Conservation (phyloP, 2,113 vertebrate species). For the Trogon surrucura region DNA sequence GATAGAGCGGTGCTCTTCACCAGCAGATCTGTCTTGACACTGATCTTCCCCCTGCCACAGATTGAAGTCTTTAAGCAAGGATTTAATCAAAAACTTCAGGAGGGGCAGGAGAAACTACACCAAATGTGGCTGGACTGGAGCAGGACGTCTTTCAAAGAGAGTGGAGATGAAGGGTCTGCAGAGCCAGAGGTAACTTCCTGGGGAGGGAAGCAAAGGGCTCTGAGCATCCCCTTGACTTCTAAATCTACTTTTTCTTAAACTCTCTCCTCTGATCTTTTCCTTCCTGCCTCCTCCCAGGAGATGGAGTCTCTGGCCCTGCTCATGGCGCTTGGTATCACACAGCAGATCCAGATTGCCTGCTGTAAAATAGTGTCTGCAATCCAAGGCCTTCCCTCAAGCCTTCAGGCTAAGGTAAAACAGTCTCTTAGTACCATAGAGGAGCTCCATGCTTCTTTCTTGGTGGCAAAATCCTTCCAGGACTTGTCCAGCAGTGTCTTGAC, state of each 20-base stretch:
- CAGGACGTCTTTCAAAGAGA: constrained; percentile 36
- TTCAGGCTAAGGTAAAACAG: constrained; percentile 80
- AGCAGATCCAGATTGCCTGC: constrained; percentile 80
- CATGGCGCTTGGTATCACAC: constrained; percentile 77
- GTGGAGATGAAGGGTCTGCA: neutral
- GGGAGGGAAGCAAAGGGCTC: neutral
- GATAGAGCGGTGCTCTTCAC: neutral
- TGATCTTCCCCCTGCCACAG: constrained; percentile 2
- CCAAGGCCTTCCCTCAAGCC: constrained; percentile 81
- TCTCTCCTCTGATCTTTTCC: neutral
- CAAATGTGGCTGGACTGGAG: constrained; percentile 86
- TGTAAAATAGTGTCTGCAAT: constrained; percentile 76
- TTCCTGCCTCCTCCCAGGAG: constrained; percentile 14
- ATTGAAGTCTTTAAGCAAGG: constrained; percentile 71
- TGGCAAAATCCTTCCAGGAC: constrained; percentile 66
- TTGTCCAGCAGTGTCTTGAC: constrained; percentile 77
- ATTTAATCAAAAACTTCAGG: constrained; percentile 77
- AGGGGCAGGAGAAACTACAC: constrained; percentile 79
- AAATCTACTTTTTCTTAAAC: neutral
- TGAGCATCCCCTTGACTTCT: neutral
- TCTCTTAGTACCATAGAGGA: constrained; percentile 72
- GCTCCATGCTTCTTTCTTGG: constrained; percentile 78
- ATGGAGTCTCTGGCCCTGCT: constrained; percentile 61
- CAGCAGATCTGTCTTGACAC: neutral
- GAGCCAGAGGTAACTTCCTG: constrained; percentile 58